phyloP scores from a whole-genome alignment of 2,113 vertebrate species.

The Trogon melanurus region DNA sequence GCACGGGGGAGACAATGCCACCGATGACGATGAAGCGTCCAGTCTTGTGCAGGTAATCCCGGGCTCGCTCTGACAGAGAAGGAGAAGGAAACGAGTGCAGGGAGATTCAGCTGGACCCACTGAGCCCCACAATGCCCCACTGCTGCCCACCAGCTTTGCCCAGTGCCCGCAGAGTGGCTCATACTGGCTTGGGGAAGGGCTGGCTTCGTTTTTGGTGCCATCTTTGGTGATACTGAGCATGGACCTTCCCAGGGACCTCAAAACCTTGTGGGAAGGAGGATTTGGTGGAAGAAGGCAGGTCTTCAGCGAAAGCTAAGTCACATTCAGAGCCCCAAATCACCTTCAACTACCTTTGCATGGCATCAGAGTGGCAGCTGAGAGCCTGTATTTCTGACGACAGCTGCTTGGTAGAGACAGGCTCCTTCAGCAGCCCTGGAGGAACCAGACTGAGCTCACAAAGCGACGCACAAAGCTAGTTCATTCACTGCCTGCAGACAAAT shows the following conservation, averaged over 20 bases:
- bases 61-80: conserved; percentile 86
- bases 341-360: neutral
- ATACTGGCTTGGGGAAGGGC: neutral
- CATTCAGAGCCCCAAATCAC: neutral
- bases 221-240: neutral
- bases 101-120: neutral
- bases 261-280: neutral
- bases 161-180: neutral
- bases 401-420: fast-evolving
- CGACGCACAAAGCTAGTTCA: neutral
- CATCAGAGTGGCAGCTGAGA: neutral
- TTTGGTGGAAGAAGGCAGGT: neutral
- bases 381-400: neutral
- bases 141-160: neutral
- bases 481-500: neutral
- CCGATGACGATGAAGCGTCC: conserved; percentile 97
- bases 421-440: neutral
- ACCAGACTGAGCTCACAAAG: neutral
- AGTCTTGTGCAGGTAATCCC: conserved; percentile 93
- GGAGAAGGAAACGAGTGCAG: neutral
- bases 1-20: conserved; percentile 96
- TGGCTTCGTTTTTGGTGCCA: neutral
- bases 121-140: fast-evolving
- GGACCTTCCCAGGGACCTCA: neutral
- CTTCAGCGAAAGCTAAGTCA: neutral